Base-by-base conservation (phyloP, 2,797 vertebrate genomes). In the Tenualosa ilisha region DNA sequence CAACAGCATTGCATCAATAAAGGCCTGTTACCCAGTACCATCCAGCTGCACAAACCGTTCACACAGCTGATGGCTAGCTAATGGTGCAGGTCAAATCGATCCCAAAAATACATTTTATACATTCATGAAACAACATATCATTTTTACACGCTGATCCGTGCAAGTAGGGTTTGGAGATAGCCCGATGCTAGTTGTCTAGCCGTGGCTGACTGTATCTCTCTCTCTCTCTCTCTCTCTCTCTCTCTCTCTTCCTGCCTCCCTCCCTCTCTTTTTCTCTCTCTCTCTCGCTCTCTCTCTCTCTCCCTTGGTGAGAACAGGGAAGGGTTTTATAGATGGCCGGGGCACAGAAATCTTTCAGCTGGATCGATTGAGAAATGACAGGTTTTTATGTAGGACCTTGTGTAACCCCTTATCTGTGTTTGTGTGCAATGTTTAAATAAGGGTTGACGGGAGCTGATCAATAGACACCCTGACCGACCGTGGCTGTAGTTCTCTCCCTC, bases 401-500 rank as follows among this genome's bases (percentile, higher is more conserved):
- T 90, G 90, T 87, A 92, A 92, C 75, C 87, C 88, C 89, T 91
- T 92, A 91, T 90, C 90, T 90, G 85, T 90, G 88, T 90, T 91
- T 91, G 87, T 88, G 88, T 88, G 86, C 89, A 89, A 91, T 91
- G 90, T 92, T 93, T 93, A 93, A 92, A 90, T 92, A 91, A 91
- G 88, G 88, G 82, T 8, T 51, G 89, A 86, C 83, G 86, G 88
- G 53, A 49, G 84, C 65, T 89, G 92, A 93, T 94, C 92, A 89
- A 93, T 93, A 92, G 84, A 51, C 61, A 83, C 49, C 86, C 90
- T 84, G 86, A 89, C 46, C 68, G 88, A 89, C 46, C 68, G 88
- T 50, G 83, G 88, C 86, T 85, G 72, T 87, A 81, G 87, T 87
- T 72, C 88, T 85, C 59, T 83, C 85, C 26, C 61, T 65, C 22